Conservation (phyloP, 2,113 vertebrate genomes). For the Podocnemis expansa region DNA sequence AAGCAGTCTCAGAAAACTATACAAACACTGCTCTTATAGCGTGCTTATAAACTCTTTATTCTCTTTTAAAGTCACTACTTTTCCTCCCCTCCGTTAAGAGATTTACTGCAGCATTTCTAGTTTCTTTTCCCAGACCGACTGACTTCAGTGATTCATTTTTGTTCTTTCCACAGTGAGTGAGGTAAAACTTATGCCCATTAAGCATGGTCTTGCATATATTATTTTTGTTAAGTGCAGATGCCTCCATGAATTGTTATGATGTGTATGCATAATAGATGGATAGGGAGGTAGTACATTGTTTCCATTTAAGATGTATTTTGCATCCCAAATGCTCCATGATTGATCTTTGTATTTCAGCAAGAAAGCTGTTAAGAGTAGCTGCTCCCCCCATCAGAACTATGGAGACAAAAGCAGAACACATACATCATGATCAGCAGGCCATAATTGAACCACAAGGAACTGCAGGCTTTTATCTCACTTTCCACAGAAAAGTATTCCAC, state of each 20-base stretch:
- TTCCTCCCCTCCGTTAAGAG: neutral
- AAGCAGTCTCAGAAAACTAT: neutral
- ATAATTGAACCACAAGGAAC: neutral
- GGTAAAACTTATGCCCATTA: neutral
- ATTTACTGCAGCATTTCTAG: neutral
- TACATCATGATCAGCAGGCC: neutral
- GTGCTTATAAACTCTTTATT: neutral
- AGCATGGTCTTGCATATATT: fast-evolving
- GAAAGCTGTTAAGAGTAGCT: neutral
- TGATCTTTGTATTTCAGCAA: neutral
- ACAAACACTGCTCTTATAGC: neutral
- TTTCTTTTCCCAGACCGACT: neutral
- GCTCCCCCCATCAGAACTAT: fast-evolving
- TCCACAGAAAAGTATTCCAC: neutral
- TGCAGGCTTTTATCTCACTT: neutral
- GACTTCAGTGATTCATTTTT: neutral
- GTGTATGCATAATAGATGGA: neutral
- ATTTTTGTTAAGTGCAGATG: neutral
- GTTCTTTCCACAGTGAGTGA: fast-evolving
- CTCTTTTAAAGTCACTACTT: neutral
- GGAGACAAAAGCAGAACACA: neutral
- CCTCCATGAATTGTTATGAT: neutral
- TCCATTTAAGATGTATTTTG: neutral
- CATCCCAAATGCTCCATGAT: neutral
- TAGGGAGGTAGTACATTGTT: neutral